Evolutionary conservation across 2,888 invertebrate genomes (phyloP), one percentile per base, ranked within the genome.

Genomic region (Anagyrus pseudococci): DNA sequence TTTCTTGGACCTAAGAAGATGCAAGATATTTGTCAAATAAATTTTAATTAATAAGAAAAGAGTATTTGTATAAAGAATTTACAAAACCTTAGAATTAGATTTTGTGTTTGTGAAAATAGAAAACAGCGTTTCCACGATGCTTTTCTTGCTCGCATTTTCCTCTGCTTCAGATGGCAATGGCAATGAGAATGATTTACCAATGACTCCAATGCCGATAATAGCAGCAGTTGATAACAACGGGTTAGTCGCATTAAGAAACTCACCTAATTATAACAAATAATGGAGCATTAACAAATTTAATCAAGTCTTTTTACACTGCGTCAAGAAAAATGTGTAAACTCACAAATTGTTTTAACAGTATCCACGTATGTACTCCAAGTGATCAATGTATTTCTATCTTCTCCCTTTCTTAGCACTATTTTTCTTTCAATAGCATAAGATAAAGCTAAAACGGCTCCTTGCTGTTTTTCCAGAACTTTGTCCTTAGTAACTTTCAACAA

Each of bases 401-500:
- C 76, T 29, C 70, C 78, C 67, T 83, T 84, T 56, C 83, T 79
- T 57, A 83, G 73, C 41, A 83, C 83, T 41, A 91, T 83, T 76
- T 87, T 88, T 48, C 89, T 82, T 76, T 91, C 91, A 62, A 92
- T 85, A 67, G 89, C 84, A 77, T 89, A 87, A 8, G 91, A 88
- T 49, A 92, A 82, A 8, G 90, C 89, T 50, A 91, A 77, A 59
- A 93, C 77, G 62, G 90, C 89, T 0, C 95, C 95, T 71, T 94
- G 93, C 73, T 92, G 92, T 4, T 86, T 81, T 77, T 93, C 92
- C 62, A 92, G 77, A 62, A 83, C 86, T 82, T 89, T 88, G 71
- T 84, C 84, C 58, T 77, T 83, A 41, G 79, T 79, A 0, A 82
- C 82, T 77, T 85, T 83, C 65, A 79, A 79, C 53, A 86, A 82